Evolutionary conservation across 2,113 vertebrate genomes (phyloP).

Genomic region (Panthera uncia): DNA sequence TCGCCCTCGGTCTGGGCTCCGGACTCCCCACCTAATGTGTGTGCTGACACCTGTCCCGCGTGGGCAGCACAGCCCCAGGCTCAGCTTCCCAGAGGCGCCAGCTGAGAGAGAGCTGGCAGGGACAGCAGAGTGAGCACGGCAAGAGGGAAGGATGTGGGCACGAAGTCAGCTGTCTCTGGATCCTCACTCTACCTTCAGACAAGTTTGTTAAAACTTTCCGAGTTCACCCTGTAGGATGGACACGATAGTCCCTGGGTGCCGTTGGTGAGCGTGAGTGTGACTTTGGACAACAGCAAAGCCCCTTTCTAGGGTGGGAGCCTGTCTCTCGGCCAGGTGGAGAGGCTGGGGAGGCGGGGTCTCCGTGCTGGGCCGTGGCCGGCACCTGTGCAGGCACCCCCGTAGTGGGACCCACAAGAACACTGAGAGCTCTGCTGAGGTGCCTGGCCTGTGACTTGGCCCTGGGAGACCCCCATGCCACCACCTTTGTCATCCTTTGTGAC

Average conservation of each 20-base stretch:
- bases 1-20: not conserved
- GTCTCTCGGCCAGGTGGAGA: too few relatives aligned
- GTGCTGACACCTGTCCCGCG: not conserved
- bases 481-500: not conserved
- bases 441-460: not conserved
- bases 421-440: not conserved
- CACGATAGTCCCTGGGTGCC: not conserved
- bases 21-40: not conserved
- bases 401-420: too few relatives aligned
- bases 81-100: not conserved
- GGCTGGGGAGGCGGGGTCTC: not conserved
- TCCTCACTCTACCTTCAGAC: not conserved
- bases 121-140: not conserved
- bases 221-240: not conserved
- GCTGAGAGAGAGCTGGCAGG: too few relatives aligned
- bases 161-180: not conserved
- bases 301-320: not conserved
- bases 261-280: not conserved
- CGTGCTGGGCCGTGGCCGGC: not conserved
- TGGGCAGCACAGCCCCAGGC: not conserved
- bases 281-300: not conserved
- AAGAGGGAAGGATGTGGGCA: not conserved
- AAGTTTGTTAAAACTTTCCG: not conserved
- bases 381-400: not conserved
- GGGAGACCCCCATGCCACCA: not conserved